Base-by-base conservation (phyloP, 2,797 vertebrate genomes). In the Cichlasoma orientale region DNA sequence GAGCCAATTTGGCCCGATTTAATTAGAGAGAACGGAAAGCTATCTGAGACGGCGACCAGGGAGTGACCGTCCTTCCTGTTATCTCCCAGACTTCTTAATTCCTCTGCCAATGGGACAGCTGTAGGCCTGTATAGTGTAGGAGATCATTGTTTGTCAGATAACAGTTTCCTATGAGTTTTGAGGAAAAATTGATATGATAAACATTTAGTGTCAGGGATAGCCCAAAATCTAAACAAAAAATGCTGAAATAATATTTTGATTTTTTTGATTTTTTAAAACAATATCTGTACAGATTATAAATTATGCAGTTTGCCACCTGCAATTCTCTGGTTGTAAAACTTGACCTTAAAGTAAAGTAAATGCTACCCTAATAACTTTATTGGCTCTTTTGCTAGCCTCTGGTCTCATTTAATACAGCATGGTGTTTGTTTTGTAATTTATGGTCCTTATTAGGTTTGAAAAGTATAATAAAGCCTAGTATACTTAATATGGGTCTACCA, bases 21-120 rank as follows among this genome's bases (percentile, higher is more conserved):
- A 93, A 93, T 93, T 91, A 89, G 82, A 86, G 75, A 88, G 86
- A 81, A 73, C 58, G 76, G 82, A 84, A 90, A 84, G 84, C 84
- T 84, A 79, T 90, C 87, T 89, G 72, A 86, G 71, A 75, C 68
- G 14, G 87, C 31, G 44, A 75, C 78, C 78, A 57, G 85, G 72
- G 86, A 91, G 73, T 70, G 80, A 85, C 68, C 55, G n/a, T 73
- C 80, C 78, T 86, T 78, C 59, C 82, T 73, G 86, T 91, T 92
- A 92, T 93, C 92, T 91, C 80, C 72, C 80, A 75, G 86, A 71
- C 82, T 85, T 77, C 89, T 74, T 86, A 87, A 90, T 86, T 89
- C 85, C 74, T 82, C 78, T 71, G 74, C 87, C 55, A 84, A 75
- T 71, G 86, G 81, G 78, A 89, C 52, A 66, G 52, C 78, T 83